A percentile compares a stretch with the other conserved stretches of the same genome.
These are phyloP conservation scores for Beris chalybata DNA, from an alignment of 2,888 invertebrate genomes.

Conservation along the genomic window DNA sequence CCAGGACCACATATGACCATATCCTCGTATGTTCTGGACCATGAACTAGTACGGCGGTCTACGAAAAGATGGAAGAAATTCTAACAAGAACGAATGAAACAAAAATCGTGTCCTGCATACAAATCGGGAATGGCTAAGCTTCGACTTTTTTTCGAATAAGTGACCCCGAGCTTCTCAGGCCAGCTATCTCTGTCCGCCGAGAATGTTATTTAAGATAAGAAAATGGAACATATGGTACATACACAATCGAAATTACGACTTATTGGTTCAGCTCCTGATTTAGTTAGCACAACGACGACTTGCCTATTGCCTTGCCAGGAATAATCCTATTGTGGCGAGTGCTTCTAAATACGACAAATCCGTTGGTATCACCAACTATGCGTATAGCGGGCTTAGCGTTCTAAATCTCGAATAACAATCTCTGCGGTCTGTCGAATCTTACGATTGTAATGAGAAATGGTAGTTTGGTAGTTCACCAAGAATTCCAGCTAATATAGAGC, in stretches of 20 bases:
- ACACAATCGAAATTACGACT: constrained; percentile 26
- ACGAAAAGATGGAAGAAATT: constrained; percentile 13
- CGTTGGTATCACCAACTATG: background rate
- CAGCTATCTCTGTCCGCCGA: constrained; percentile 1
- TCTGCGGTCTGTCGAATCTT: too few relatives aligned
- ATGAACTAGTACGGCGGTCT: too few relatives aligned
- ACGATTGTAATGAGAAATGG: too few relatives aligned
- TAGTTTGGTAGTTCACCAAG: too few relatives aligned
- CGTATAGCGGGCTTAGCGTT: too few relatives aligned
- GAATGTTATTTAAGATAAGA: constrained; percentile 28
- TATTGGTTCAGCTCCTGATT: constrained; percentile 31
- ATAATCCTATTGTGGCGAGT: constrained; percentile 28
- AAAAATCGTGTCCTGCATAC: constrained; percentile 30
- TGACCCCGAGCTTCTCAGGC: background rate
- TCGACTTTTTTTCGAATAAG: too few relatives aligned
- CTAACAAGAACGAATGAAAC: constrained; percentile 32
- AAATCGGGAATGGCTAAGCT: constrained; percentile 16
- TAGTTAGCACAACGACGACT: constrained; percentile 24
- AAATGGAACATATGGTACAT: constrained; percentile 11
- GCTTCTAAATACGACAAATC: constrained; percentile 20
- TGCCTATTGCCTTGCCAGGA: background rate
- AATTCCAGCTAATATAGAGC: too few relatives aligned
- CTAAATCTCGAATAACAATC: too few relatives aligned
- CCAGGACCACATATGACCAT: too few relatives aligned
- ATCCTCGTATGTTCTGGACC: too few relatives aligned